Evolutionary conservation across 2,797 vertebrate genomes (phyloP), one percentile per base, ranked within the genome.

Genomic region (Vultur gryphus): DNA sequence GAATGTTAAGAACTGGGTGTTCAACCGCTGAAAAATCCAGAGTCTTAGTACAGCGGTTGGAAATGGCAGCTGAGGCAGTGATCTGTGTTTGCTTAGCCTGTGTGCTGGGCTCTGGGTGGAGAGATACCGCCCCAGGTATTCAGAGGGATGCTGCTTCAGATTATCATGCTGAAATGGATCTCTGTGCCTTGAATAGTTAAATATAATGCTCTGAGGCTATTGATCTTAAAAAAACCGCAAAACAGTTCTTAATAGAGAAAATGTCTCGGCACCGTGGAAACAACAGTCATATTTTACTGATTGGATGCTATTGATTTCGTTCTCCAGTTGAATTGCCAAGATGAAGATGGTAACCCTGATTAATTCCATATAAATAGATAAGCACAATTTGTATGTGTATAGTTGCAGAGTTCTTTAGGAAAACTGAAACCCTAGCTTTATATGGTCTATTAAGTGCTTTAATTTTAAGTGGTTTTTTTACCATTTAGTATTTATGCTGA

Each of bases 301-400:
- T 87, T 92, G 89, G 82, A 23, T 89, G 88, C 88, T 96, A 92
- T 96, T 93, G 96, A 96, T 97, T 83, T 89, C n/a, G 1, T 91
- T 92, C 87, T 96, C 35, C 76, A 84, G 89, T 89, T 87, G 87
- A 96, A 95, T 96, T 87, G 84, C 84, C 70, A 44, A 58, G 87
- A 95, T 96, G 92, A 91, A 97, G 91, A 94, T 88, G 87, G 95
- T 95, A 96, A 96, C 93, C 92, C 92, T 79, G 93, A 93, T 91
- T 95, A 96, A 95, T 96, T 95, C 92, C 62, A 2, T 66, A 54
- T 64, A 93, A 89, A 89, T 54, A 92, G 93, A 90, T 85, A 77
- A 95, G 86, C 80, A 51, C 29, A 29, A 70, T 89, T 84, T 76
- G 58, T 77, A n/a, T 29, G 37, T 81, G 65, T 59, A 4, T n/a